phyloP scores from a whole-genome alignment of 2,113 vertebrate genomes.

The Bubo bubo region DNA sequence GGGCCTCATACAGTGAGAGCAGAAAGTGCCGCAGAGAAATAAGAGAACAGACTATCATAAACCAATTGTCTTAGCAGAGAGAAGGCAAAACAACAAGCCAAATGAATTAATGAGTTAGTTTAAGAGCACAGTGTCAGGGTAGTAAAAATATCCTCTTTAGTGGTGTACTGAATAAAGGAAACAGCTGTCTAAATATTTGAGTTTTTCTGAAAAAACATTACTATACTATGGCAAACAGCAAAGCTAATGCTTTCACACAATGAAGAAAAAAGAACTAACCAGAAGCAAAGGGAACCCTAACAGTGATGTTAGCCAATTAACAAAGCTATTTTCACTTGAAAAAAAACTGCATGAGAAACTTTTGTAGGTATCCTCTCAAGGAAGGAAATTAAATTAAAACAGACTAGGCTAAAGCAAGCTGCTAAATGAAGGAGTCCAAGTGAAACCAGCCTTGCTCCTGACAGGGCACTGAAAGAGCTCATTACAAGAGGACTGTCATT shows the following conservation, averaged over 20 bases:
- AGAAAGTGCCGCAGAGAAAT: background rate
- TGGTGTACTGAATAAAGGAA: slow-evolving; percentile 66
- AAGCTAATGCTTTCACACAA: slow-evolving; percentile 12
- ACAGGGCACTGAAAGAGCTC: background rate
- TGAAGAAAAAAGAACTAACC: background rate
- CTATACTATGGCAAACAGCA: background rate
- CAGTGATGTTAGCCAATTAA: background rate
- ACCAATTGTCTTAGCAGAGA: background rate
- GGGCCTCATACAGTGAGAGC: rapidly evolving
- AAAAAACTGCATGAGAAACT: background rate
- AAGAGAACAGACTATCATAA: background rate
- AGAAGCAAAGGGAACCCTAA: background rate
- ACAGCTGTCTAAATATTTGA: slow-evolving; percentile 76
- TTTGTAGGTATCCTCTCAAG: background rate
- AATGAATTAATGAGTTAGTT: slow-evolving; percentile 18
- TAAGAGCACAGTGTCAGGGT: slow-evolving; percentile 18
- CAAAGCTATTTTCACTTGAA: background rate
- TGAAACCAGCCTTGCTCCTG: background rate
- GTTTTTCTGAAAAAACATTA: slow-evolving; percentile 55
- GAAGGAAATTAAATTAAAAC: slow-evolving; percentile 10
- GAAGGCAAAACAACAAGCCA: slow-evolving; percentile 8
- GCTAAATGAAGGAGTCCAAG: background rate
- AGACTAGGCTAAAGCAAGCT: background rate
- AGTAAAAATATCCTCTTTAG: slow-evolving; percentile 67
- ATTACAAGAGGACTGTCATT: background rate